Conservation (phyloP, 2,888 invertebrate species). For the Odontocerum albicorne region DNA sequence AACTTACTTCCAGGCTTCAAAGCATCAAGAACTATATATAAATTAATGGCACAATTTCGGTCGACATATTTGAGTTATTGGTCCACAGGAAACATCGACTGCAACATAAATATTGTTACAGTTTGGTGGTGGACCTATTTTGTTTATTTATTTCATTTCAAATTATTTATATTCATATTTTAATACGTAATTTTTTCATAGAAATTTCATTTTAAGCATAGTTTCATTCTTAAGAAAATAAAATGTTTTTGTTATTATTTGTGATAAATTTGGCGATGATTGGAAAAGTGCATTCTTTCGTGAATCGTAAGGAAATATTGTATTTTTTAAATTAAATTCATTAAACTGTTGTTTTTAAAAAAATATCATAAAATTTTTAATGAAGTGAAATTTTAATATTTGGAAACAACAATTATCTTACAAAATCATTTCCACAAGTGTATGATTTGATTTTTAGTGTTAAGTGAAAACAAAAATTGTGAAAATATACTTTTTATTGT, state of each 20-base stretch:
- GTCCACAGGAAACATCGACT: constrained; percentile 17
- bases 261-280: constrained; percentile 3
- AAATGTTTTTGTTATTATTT: constrained; percentile 16
- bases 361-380: too few relatives aligned
- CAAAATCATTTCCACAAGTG: too few relatives aligned
- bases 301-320: constrained; percentile 26
- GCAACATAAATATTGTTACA: constrained; percentile 15
- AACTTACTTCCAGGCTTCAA: background rate
- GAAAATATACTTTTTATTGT: too few relatives aligned
- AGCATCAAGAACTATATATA: constrained; percentile 11
- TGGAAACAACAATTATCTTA: too few relatives aligned
- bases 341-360: too few relatives aligned
- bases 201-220: background rate
- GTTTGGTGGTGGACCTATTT: constrained; percentile 21
- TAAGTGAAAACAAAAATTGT: too few relatives aligned
- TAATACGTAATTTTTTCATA: background rate
- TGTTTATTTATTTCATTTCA: constrained; percentile 32
- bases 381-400: too few relatives aligned
- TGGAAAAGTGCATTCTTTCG: constrained; percentile 21
- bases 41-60: constrained; percentile 12
- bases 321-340: too few relatives aligned
- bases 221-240: too few relatives aligned
- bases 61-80: constrained; percentile 16
- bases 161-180: constrained; percentile 6
- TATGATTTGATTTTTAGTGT: too few relatives aligned